Conservation (phyloP, 2,888 invertebrate species). For the Oconnorella tubifera region DNA sequence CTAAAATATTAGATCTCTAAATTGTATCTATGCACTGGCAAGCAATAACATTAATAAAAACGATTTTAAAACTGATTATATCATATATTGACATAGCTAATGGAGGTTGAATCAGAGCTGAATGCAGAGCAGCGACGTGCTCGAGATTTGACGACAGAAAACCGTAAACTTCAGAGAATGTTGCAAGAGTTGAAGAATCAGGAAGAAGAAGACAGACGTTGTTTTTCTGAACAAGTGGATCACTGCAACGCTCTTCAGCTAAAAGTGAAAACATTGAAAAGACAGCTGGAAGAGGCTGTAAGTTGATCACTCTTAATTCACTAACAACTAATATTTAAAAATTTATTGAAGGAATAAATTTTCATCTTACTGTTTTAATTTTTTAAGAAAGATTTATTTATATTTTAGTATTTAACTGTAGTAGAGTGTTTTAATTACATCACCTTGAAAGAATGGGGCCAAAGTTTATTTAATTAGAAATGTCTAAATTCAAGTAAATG, state of each 20-base stretch:
- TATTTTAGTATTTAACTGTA: no score
- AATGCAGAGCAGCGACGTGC: conserved; percentile 53
- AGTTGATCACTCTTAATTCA: no score
- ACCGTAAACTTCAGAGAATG: conserved; percentile 51
- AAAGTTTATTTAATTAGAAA: no score
- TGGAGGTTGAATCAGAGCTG: conserved; percentile 54
- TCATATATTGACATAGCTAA: conserved; percentile 48
- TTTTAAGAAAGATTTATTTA: background rate
- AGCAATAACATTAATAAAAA: no score
- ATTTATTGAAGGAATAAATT: no score
- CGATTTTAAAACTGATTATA: no score
- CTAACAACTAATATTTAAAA: no score
- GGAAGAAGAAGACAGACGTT: conserved; percentile 52
- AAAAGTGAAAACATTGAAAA: conserved; percentile 52
- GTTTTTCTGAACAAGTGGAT: conserved; percentile 47
- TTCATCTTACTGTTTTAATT: background rate
- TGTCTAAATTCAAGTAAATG: no score
- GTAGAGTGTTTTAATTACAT: no score
- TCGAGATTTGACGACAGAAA: conserved; percentile 47
- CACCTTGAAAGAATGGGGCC: no score
- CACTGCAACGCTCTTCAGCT: conserved; percentile 48
- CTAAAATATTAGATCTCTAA: no score
- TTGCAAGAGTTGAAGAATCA: conserved; percentile 47
- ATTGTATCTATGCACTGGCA: no score
- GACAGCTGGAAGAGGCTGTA: conserved; percentile 56